Base-by-base conservation (phyloP, 2,113 vertebrate genomes). In the Garra rufa region DNA sequence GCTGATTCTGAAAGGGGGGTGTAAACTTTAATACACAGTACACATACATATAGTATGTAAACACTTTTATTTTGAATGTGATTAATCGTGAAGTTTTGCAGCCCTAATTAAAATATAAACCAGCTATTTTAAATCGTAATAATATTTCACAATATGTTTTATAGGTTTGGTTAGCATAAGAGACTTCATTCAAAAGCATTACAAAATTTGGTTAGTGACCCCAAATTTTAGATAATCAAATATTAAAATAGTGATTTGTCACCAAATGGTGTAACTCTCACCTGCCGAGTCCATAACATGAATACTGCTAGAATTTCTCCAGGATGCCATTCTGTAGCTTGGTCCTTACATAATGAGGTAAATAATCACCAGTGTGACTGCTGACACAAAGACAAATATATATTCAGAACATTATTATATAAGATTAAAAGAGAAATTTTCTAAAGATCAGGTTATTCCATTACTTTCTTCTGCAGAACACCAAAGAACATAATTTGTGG, bases 221-320 rank as follows among this genome's bases (percentile, higher is more conserved):
- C 7, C 8, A 41, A 41, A 43, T n/a, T n/a, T 71, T 71, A 10
- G 13, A 67, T n/a, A 38, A 48, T 46, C 17, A 44, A 71, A 24
- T 13, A 46, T 44, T 24, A 17, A 80, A 14, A 65, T 30, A 65
- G 9, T 9, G 2, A 63, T 30, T 59, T 28, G 6, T 65, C 38
- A n/a, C 28, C 14, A 46, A 69, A 48, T 48, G 71, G 44, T 2
- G 11, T 24, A 24, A 44, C 28, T 41, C 43, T 63, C 21, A 95
- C 94, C 94, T 92, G 89, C 76, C 7, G 86, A 44, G 84, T 94
- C 91, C 92, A 93, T 92, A 85, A 76, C 83, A 87, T n/a, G 15
- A 74, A 52, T 55, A 24, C 83, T 85, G 78, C 67, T 87, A 4
- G 73, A 52, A 83, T 43, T 90, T 88, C 90, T 86, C 91, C 91